Evolutionary conservation across 2,797 vertebrate genomes (phyloP).

Genomic region (Linurgus olivaceus): DNA sequence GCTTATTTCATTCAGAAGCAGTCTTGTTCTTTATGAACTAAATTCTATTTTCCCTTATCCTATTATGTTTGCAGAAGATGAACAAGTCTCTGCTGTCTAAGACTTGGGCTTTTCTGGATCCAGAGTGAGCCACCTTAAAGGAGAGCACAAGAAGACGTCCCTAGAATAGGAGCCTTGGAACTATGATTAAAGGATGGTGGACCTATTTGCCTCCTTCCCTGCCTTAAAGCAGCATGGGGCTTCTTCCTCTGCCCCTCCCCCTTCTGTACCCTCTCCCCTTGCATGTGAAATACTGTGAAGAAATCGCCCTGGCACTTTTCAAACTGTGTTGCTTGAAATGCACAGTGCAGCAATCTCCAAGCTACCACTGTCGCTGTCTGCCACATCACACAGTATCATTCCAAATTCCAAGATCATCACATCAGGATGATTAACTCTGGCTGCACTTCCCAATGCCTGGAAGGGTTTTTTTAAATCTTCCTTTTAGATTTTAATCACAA

Average conservation of each 20-base stretch:
- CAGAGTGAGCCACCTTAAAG: conserved; percentile 77
- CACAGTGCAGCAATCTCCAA: conserved; percentile 74
- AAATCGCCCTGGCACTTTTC: conserved; percentile 93
- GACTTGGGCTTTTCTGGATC: conserved; percentile 72
- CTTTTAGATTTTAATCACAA: conserved; percentile 70
- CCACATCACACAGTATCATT: conserved; percentile 77
- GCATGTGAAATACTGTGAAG: conserved; percentile 99
- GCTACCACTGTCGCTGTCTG: conserved; percentile 76
- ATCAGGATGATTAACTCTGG: conserved; percentile 79
- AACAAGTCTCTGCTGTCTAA: conserved; percentile 98
- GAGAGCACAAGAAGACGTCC: conserved; percentile 82
- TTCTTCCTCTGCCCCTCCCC: conserved; percentile 78
- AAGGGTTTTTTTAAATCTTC: conserved; percentile 69
- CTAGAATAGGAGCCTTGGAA: conserved; percentile 80
- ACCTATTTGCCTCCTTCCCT: conserved; percentile 88
- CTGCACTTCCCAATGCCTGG: conserved; percentile 82
- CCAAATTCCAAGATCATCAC: conserved; percentile 75
- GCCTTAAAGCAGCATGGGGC: conserved; percentile 98
- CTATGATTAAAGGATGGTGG: conserved; percentile 82
- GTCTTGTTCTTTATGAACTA: conserved; percentile 11
- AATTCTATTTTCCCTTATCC: conserved; percentile 42
- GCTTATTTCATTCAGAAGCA: background rate
- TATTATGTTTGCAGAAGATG: conserved; percentile 85
- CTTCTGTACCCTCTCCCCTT: conserved; percentile 71
- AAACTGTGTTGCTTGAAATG: conserved; percentile 80